Evolutionary conservation across 2,797 vertebrate genomes (phyloP).

Genomic region (Hypotaenidia okinawae): DNA sequence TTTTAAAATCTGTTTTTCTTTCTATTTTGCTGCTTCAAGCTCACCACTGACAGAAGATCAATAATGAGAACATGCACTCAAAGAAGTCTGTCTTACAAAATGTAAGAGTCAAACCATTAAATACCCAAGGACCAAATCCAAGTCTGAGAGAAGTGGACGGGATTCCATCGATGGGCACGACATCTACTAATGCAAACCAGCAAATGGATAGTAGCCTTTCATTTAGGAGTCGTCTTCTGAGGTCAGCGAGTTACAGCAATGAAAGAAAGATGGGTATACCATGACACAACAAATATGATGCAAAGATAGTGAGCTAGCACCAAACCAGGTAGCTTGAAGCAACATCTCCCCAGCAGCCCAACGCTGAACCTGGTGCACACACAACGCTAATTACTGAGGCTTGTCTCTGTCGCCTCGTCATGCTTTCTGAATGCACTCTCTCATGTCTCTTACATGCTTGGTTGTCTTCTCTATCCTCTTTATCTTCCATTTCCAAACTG

Average conservation of each 20-base stretch:
- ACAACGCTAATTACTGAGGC: background rate
- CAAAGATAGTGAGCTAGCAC: background rate
- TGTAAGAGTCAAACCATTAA: background rate
- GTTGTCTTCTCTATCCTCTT: background rate
- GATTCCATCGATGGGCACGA: background rate
- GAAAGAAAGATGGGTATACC: background rate
- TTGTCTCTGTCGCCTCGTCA: background rate
- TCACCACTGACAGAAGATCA: fast-evolving
- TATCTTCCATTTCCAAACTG: background rate
- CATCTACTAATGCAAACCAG: background rate
- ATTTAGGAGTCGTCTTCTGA: background rate
- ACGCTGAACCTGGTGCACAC: background rate
- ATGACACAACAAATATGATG: background rate
- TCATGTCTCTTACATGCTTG: background rate
- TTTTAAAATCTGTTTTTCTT: background rate
- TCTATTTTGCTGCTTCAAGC: background rate
- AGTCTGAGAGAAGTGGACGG: background rate
- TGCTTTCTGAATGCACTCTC: background rate
- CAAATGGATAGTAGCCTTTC: background rate
- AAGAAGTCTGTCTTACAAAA: background rate
- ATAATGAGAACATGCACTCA: background rate
- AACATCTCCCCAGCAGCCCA: background rate
- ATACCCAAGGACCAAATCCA: background rate
- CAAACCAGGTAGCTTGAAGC: background rate
- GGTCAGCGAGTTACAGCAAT: background rate